These are phyloP conservation scores for Pachyseris speciosa DNA, from an alignment of 64 coral and sea anemone genomes.

Conservation along the genomic window DNA sequence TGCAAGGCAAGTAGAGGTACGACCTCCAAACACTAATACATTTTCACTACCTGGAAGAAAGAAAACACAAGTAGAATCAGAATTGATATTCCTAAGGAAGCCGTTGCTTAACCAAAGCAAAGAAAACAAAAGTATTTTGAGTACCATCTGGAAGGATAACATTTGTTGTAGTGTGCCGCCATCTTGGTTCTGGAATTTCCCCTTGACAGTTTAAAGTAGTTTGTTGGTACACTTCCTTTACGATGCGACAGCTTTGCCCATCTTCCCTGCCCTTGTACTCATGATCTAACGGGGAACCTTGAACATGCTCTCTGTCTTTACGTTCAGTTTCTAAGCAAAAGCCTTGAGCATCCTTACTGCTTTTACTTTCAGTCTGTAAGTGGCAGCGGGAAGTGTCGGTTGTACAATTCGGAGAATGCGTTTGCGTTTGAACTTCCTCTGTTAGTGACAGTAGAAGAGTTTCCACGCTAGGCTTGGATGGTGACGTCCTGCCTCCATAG, in stretches of 20 bases:
- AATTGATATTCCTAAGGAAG: not conserved
- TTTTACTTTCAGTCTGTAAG: not conserved
- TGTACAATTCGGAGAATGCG: not conserved
- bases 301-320: too few species aligned
- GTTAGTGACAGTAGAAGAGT: constrained; percentile 15
- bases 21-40: constrained; percentile 81
- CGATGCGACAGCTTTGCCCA: not conserved
- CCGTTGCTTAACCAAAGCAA: not conserved
- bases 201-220: constrained; percentile 49
- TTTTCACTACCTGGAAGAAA: constrained; percentile 55
- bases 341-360: not conserved
- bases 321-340: too few species aligned
- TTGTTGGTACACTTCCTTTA: not conserved
- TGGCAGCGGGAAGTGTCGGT: not conserved
- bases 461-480: constrained; percentile 62
- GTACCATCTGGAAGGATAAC: constrained; percentile 62
- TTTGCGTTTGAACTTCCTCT: not conserved
- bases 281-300: not conserved
- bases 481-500: constrained; percentile 83
- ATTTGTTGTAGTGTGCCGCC: constrained; percentile 79
- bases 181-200: constrained; percentile 72
- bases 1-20: constrained; percentile 42
- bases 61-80: not conserved
- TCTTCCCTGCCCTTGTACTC: not conserved
- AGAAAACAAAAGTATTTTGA: not conserved